Evolutionary conservation across 2,113 vertebrate genomes (phyloP), one percentile per base, ranked within the genome.

Genomic region (Dipodomys merriami): DNA sequence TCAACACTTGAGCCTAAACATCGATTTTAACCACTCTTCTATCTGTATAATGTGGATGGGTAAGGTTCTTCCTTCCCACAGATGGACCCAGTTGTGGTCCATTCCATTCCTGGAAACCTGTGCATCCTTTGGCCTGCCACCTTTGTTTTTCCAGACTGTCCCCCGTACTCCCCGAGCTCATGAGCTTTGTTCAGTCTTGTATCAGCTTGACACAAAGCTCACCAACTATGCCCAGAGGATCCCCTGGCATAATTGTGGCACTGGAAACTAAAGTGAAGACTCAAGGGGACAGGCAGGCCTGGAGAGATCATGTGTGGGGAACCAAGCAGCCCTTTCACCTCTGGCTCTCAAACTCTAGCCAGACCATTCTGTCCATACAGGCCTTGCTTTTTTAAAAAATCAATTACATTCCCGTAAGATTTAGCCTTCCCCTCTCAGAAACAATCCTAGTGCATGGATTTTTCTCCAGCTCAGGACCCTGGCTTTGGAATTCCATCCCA

Each of bases 231-330:
- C 74, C 27, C 1, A 15, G 69, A 82, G 6, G 8, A 13, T 9
- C 25, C 22, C 19, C 30, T 12, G 8, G 11, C 49, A 4, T 5
- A 1, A 23, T 22, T 4, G 23, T 57, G n/a, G 71, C 62, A 23
- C 33, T 9, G 13, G 19, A 67, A 64, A 67, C 19, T 33, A 8
- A 57, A 0, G 6, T 6, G 39, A 65, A 88, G 83, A 20, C 73
- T 46, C 35, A 44, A 2, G 23, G 12, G 22, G 16, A 57, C 53
- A 57, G 53, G 12, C 0, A 0, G 19, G 25, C 12, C n/a, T 0
- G 39, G 39, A 16, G 1, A 44, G 20, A 44, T 83, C 90, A 62
- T 4, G 3, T 0, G 0, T 1, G 0, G 7, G 33, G 35, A n/a
- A 16, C 0, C 0, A 1, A 57, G 64, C 67, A 20, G n/a, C 53